A percentile compares a stretch with the other conserved stretches of the same genome.
Evolutionary conservation across 2,797 vertebrate genomes (phyloP).

Genomic region (Megalops cyprinoides): DNA sequence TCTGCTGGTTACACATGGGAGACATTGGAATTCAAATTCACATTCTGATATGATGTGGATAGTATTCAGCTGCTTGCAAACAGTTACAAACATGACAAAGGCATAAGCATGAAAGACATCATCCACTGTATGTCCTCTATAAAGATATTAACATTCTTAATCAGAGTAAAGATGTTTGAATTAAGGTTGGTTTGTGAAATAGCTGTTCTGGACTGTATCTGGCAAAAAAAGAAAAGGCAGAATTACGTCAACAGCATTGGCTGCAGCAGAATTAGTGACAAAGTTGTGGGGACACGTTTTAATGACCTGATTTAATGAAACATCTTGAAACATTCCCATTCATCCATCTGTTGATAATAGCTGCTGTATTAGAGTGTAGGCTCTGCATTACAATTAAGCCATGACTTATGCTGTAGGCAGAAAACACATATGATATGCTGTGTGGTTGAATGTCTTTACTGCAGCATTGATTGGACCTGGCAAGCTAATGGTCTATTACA

Average conservation of each 20-base stretch:
- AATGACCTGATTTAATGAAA: slow-evolving; percentile 15
- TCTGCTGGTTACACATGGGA: too few relatives aligned
- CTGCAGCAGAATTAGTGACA: too few relatives aligned
- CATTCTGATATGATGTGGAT: too few relatives aligned
- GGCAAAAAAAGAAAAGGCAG: not conserved
- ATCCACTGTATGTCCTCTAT: not conserved
- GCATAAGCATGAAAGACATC: not conserved
- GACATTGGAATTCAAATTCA: too few relatives aligned
- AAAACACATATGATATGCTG: not conserved
- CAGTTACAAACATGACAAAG: not conserved
- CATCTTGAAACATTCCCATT: not conserved
- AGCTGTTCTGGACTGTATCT: not conserved
- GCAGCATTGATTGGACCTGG: slow-evolving; percentile 11
- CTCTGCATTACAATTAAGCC: not conserved
- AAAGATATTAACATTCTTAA: too few relatives aligned
- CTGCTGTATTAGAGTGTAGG: not conserved
- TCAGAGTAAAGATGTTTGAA: not conserved
- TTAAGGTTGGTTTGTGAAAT: not conserved
- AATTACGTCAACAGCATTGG: not conserved
- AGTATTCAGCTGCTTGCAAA: not conserved
- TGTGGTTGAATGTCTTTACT: not conserved
- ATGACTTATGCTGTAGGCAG: not conserved
- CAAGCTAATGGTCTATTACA: slow-evolving; percentile 6
- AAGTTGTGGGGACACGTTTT: not conserved
- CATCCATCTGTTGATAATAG: slow-evolving; percentile 2